These are phyloP conservation scores for Chloroclysta siterata DNA, from an alignment of 2,888 invertebrate genomes.

Conservation along the genomic window DNA sequence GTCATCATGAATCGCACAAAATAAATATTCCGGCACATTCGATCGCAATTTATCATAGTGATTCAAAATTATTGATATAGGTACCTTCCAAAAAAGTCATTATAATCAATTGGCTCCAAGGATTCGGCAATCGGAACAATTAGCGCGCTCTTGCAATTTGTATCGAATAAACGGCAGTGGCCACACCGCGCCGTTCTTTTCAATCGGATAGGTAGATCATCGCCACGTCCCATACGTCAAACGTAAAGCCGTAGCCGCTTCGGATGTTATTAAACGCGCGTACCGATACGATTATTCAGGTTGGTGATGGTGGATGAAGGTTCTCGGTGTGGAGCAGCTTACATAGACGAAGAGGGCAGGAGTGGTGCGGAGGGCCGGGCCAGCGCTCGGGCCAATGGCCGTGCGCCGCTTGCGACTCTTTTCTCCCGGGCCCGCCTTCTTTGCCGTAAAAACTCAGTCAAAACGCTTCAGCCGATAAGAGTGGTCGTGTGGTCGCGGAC, in stretches of 20 bases:
- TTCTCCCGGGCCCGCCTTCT: conserved; percentile 51
- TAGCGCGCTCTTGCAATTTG: conserved; percentile 30
- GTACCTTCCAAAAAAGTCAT: conserved; percentile 25
- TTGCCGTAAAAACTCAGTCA: conserved; percentile 57
- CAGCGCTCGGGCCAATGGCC: conserved; percentile 20
- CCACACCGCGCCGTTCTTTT: conserved; percentile 41
- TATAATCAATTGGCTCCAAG: conserved; percentile 36
- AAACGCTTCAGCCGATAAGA: conserved; percentile 54
- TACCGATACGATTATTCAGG: conserved; percentile 58
- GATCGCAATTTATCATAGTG: conserved; percentile 12
- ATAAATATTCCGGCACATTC: conserved; percentile 11
- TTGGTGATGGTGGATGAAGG: conserved; percentile 49
- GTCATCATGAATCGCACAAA: conserved; percentile 9
- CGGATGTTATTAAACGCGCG: conserved; percentile 48
- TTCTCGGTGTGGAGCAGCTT: conserved; percentile 48
- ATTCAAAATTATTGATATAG: conserved; percentile 1
- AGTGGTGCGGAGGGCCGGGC: conserved; percentile 12
- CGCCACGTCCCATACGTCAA: conserved; percentile 56
- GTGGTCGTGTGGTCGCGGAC: conserved; percentile 34
- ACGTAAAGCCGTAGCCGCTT: conserved; percentile 55
- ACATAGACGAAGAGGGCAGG: conserved; percentile 45
- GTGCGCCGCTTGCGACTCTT: conserved; percentile 34
- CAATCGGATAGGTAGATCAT: conserved; percentile 50
- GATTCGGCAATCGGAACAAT: conserved; percentile 31
- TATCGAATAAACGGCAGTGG: conserved; percentile 15